Evolutionary conservation across 1,140 invertebrate genomes (phyloP).

Genomic region (Charaxes varanes): DNA sequence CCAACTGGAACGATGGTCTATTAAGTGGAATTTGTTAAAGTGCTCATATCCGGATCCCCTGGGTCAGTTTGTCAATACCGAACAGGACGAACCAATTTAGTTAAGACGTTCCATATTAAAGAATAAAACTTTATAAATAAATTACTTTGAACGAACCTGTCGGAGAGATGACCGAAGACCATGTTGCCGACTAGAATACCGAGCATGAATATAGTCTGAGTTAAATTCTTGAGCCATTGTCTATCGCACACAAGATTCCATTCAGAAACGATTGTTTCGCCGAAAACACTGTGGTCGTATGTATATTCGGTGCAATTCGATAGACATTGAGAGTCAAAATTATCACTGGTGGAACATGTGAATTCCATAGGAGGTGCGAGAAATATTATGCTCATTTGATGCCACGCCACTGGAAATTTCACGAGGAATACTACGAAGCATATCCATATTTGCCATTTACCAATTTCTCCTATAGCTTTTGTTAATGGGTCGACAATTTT

Average conservation of each 20-base stretch:
- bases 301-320: constrained; percentile 74
- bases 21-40: constrained; percentile 31
- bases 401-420: constrained; percentile 84
- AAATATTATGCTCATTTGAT: constrained; percentile 80
- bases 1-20: constrained; percentile 11
- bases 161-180: constrained; percentile 82
- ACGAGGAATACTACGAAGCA: constrained; percentile 79
- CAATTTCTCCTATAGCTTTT: constrained; percentile 79
- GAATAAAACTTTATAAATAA: constrained; percentile 4
- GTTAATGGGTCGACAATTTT: constrained; percentile 49
- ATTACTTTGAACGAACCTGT: constrained; percentile 75
- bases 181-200: constrained; percentile 83
- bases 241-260: constrained; percentile 83
- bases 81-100: constrained; percentile 52
- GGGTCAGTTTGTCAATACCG: constrained; percentile 15
- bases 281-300: constrained; percentile 79
- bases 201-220: constrained; percentile 84
- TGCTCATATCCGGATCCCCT: constrained; percentile 44
- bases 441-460: constrained; percentile 82
- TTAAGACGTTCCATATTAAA: constrained; percentile 11
- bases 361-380: constrained; percentile 76
- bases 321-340: constrained; percentile 48
- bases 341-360: constrained; percentile 46
- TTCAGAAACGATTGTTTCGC: constrained; percentile 82
- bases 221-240: constrained; percentile 79